Base-by-base conservation (phyloP, 2,797 vertebrate genomes). In the Selene dorsalis region DNA sequence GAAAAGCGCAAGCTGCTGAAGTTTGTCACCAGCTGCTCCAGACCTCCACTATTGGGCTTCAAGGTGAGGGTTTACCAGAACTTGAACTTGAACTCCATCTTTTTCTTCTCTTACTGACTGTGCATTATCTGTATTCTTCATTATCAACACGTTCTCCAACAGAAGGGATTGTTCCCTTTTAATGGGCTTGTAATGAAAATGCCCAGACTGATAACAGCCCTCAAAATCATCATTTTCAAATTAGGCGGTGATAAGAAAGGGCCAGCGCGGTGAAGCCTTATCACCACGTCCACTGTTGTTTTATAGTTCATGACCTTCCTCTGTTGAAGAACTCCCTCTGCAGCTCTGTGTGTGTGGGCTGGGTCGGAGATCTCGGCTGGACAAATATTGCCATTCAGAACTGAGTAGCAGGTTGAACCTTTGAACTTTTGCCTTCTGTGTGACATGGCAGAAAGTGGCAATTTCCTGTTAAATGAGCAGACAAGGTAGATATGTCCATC, bases 11-110 rank as follows among this genome's bases (percentile, higher is more conserved):
- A 98, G 75, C 93, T 99, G 79, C 95, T 99, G 47, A 97, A 95
- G 92, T 99, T 99, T 71, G 98, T 99, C 57, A 99, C 98, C 1
- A 99, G 98, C 92, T 99, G 98, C 90, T 99, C 98, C 75, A 95
- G 98, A 45, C 98, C 98, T 0, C 98, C 98, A 0, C 96, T 99
- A 73, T 92, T 99, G 82, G 98, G 98, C 7, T 99, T 99, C 88
- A 99, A 99, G 96, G 98, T 99, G 89, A 82, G 73, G 39, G 22
- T 75, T 77, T 38, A 65, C 41, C 28, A 59, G 45, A 62, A 62
- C 43, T 18, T 73, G 68, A 83, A 58, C 47, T 35, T 73, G 16
- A 3, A 0, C n/a, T n/a, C 20, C n/a, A 6, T 67, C n/a, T 62
- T 61, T 70, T 65, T 17, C 56, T 45, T 41, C 18, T 45, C 18